These are phyloP conservation scores for Theristicus caerulescens DNA, from an alignment of 2,113 vertebrate genomes.

Conservation along the genomic window DNA sequence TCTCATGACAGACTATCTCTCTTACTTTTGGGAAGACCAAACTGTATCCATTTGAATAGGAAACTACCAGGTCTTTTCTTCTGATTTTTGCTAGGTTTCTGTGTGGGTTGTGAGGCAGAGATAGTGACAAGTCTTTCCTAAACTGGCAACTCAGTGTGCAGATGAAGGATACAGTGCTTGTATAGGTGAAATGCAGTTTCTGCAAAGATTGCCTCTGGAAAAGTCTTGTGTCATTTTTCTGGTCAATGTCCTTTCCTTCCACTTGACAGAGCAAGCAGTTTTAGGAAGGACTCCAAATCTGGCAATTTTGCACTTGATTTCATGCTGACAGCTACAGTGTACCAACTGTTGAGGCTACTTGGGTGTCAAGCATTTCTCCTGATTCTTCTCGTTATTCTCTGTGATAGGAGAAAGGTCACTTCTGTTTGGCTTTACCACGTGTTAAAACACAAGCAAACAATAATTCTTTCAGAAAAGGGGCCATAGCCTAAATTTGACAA, in stretches of 20 bases:
- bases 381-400: background rate
- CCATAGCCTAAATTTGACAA: background rate
- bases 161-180: background rate
- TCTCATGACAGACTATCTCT: background rate
- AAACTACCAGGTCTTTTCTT: background rate
- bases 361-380: background rate
- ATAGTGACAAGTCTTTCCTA: background rate
- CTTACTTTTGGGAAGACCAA: background rate
- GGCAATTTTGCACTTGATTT: slow-evolving; percentile 8
- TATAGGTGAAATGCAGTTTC: background rate
- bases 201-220: slow-evolving; percentile 5
- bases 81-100: background rate
- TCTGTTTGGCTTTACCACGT: background rate
- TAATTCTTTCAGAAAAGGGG: background rate
- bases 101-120: background rate
- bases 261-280: background rate
- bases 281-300: slow-evolving; percentile 45
- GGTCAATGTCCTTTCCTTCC: slow-evolving; percentile 34
- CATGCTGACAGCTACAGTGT: background rate
- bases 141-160: background rate
- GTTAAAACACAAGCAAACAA: background rate
- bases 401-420: background rate
- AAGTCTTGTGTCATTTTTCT: background rate
- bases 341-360: slow-evolving; percentile 27
- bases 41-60: background rate